Evolutionary conservation across 2,113 vertebrate genomes (phyloP).

Genomic region (Lamprologus sp.): DNA sequence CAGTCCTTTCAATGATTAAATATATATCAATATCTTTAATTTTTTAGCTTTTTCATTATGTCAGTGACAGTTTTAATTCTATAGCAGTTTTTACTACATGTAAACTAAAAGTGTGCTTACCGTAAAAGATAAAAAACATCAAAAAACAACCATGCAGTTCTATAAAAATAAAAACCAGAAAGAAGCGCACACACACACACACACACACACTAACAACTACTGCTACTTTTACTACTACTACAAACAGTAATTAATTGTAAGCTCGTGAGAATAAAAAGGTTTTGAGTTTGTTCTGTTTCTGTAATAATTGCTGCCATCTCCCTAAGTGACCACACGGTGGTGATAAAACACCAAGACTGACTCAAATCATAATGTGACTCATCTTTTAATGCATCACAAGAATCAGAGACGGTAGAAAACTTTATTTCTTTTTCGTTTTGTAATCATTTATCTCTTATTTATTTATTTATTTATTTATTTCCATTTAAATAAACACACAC

Average conservation of each 20-base stretch:
- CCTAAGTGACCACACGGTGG: slow-evolving; percentile 8
- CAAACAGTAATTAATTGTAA: background rate
- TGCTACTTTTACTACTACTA: background rate
- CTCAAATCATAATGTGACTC: background rate
- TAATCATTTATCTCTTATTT: background rate
- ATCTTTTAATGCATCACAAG: background rate
- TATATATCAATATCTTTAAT: background rate
- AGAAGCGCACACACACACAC: background rate
- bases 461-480: background rate
- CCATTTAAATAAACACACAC: background rate
- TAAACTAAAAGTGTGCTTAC: background rate
- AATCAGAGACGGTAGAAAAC: background rate
- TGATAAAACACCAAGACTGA: background rate
- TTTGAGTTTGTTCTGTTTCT: background rate
- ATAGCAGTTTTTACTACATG: background rate
- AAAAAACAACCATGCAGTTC: background rate
- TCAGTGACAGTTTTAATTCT: background rate
- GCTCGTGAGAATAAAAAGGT: background rate
- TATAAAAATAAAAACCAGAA: background rate
- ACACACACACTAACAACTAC: background rate
- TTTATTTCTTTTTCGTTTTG: background rate
- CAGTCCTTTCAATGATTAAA: background rate
- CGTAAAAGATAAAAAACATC: background rate
- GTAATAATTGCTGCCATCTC: background rate
- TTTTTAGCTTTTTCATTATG: background rate